Percentiles rank a stretch among this genome's conserved stretches.
phyloP scores from a whole-genome alignment of 2,797 vertebrate species.

The Lateolabrax maculatus region DNA sequence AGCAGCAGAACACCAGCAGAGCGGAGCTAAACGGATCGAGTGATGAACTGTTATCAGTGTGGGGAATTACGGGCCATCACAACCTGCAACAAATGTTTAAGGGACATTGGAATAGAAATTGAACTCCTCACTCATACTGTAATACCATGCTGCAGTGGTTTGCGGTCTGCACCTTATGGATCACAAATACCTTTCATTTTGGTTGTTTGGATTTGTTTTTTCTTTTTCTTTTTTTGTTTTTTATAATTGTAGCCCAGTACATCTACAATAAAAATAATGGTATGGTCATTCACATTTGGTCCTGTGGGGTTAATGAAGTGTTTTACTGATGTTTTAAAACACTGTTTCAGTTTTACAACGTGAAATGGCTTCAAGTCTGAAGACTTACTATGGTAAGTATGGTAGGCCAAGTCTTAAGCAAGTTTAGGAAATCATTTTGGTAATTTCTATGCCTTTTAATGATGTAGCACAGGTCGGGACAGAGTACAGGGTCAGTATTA shows the following conservation, averaged over 20 bases:
- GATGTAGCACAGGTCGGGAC: no score
- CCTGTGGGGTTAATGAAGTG: neutral
- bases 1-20: slow-evolving; percentile 86
- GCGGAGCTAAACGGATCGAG: slow-evolving; percentile 66
- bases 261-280: slow-evolving; percentile 97
- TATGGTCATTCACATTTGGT: slow-evolving; percentile 84
- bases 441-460: no score
- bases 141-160: slow-evolving; percentile 89
- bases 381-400: neutral
- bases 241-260: slow-evolving; percentile 95
- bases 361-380: no score
- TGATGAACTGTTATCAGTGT: slow-evolving; percentile 68
- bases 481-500: no score
- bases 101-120: slow-evolving; percentile 65
- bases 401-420: no score
- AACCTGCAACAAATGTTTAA: slow-evolving; percentile 84
- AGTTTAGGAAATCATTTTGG: no score
- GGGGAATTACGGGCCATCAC: slow-evolving; percentile 86
- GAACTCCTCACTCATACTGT: slow-evolving; percentile 84
- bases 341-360: no score
- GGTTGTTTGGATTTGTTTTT: slow-evolving; percentile 41
- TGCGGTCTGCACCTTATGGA: slow-evolving; percentile 94
- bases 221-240: slow-evolving; percentile 75
- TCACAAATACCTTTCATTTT: slow-evolving; percentile 90
- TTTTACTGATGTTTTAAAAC: neutral